Evolutionary conservation across 2,113 vertebrate genomes (phyloP), one percentile per base, ranked within the genome.

Genomic region (Percopsis transmontana): DNA sequence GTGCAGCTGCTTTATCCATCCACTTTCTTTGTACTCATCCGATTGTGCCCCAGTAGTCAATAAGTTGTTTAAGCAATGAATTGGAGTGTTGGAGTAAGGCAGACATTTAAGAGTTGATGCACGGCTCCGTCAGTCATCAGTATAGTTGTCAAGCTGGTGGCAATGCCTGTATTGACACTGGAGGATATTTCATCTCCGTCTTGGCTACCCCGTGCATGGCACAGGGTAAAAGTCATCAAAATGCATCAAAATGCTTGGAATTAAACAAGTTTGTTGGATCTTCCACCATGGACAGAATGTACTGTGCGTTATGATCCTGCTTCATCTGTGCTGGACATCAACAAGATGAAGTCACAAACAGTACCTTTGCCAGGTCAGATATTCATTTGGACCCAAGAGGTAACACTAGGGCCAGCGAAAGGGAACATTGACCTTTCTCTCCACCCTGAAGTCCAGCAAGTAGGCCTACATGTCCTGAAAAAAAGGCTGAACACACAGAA

Each of bases 1-100:
- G 11, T 53, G 50, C 68, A 66, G n/a, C 48, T 70, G 55, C 48
- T 56, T 75, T 38, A 39, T 60, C 59, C 24, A 23, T 13, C 15
- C 45, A 27, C 53, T 33, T 64, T 79, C 47, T 66, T 52, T 62
- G 55, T 61, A 24, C 38, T 50, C 24, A 54, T 58, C 24, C 63
- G 50, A 70, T 60, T 1, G 45, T 38, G 47, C 23, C 56, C 53
- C 21, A 42, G 27, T 42, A 74, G 68, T 67, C 66, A 62, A 66
- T 74, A 60, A 20, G 60, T 72, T 80, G 72, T 70, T 74, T 67
- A 76, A 62, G 66, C 65, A 64, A 39, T 66, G 59, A 61, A 44
- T 68, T 45, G 51, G 38, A 50, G 57, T 18, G 24, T 20, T 24
- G 38, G 62, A 47, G 52, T 38, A 24, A 33, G 44, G 8, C 27